A percentile compares a stretch with the other conserved stretches of the same genome.
Evolutionary conservation across 2,888 invertebrate species (phyloP).

Genomic region (Leptinotarsa rubiginosa): DNA sequence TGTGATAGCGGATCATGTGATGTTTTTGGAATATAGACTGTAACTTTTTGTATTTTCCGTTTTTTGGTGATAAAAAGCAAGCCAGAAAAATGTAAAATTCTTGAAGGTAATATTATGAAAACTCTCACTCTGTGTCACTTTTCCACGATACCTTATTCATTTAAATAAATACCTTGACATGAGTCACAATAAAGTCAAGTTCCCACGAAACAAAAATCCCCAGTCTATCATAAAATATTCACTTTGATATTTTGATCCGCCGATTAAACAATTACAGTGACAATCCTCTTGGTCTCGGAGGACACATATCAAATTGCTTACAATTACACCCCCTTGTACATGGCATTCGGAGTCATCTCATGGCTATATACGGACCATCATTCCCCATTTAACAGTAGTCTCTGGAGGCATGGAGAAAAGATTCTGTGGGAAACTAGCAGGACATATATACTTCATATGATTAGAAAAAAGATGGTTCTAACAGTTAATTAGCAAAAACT

Average conservation of each 20-base stretch:
- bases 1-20: too few relatives aligned
- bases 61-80: too few relatives aligned
- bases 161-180: neutral
- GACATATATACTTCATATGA: neutral
- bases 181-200: slow-evolving; percentile 35
- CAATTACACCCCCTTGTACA: slow-evolving; percentile 26
- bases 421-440: slow-evolving; percentile 2
- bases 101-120: too few relatives aligned
- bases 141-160: too few relatives aligned
- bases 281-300: slow-evolving; percentile 47
- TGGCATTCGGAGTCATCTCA: slow-evolving; percentile 6
- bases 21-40: too few relatives aligned
- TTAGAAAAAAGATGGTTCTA: neutral
- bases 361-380: slow-evolving; percentile 2
- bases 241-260: slow-evolving; percentile 54
- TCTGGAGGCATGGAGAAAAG: neutral
- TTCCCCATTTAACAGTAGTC: slow-evolving; percentile 24
- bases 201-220: slow-evolving; percentile 48
- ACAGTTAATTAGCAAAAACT: neutral
- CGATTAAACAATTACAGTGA: slow-evolving; percentile 56
- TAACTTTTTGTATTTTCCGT: too few relatives aligned
- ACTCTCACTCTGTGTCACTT: neutral
- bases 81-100: too few relatives aligned
- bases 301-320: slow-evolving; percentile 40
- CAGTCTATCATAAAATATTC: slow-evolving; percentile 52